phyloP scores from a whole-genome alignment of 2,113 vertebrate genomes.

The Myrmecobius fasciatus region DNA sequence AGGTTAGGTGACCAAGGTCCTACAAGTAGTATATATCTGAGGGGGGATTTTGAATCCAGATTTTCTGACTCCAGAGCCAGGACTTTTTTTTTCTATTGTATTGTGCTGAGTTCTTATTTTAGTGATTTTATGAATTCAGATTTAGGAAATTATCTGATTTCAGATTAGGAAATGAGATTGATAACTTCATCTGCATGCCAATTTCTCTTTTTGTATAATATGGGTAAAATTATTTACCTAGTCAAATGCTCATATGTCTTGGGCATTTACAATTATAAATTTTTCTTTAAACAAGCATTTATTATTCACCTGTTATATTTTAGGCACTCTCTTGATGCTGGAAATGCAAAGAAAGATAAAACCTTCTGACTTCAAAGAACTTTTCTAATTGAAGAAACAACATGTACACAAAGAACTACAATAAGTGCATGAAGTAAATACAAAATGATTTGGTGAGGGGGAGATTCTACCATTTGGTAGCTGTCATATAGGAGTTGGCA shows the following conservation, averaged over 20 bases:
- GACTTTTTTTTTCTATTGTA: not conserved
- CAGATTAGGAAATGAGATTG: constrained; percentile 31
- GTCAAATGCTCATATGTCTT: constrained; percentile 15
- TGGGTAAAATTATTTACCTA: constrained; percentile 28
- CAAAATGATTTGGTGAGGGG: not conserved
- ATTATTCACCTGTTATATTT: not conserved
- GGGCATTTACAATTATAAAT: constrained; percentile 9
- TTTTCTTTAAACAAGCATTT: not conserved
- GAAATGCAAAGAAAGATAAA: not conserved
- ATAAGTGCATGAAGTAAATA: not conserved
- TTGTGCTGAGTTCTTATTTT: not conserved
- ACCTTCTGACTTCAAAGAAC: not conserved
- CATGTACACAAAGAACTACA: not conserved
- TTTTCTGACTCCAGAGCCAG: not conserved
- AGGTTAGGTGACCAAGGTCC: not conserved
- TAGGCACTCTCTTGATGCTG: not conserved
- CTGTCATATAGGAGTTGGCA: not conserved
- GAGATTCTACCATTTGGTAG: not conserved
- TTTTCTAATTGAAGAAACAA: not conserved
- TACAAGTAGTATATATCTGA: not conserved
- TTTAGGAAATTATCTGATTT: constrained; percentile 38
- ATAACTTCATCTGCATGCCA: constrained; percentile 14
- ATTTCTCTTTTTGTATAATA: constrained; percentile 17
- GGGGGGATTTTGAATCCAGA: not conserved
- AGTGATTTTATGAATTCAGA: constrained; percentile 15